Evolutionary conservation across 2,797 vertebrate genomes (phyloP).

Genomic region (Channa striata): DNA sequence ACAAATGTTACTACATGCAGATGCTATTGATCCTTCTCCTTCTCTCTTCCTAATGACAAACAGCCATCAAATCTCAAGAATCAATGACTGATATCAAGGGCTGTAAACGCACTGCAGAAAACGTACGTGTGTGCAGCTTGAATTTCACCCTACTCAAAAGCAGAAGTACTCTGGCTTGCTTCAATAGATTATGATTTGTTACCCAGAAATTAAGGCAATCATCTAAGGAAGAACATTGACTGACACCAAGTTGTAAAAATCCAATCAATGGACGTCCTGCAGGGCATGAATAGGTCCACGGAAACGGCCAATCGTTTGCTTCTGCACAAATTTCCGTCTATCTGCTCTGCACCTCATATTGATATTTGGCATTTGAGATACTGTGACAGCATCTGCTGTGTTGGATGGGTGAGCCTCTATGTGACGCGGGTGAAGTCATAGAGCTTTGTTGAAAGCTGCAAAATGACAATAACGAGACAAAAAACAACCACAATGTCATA

Average conservation of each 20-base stretch:
- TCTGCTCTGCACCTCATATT: conserved; percentile 31
- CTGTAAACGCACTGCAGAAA: neutral
- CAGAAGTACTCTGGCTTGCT: no score
- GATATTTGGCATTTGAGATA: conserved; percentile 60
- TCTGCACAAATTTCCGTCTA: conserved; percentile 30
- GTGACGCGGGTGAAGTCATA: no score
- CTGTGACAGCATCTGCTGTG: conserved; percentile 4
- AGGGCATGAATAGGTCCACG: conserved; percentile 30
- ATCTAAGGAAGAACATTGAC: neutral
- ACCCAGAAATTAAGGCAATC: no score
- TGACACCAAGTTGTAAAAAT: neutral
- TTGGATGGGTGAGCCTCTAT: no score
- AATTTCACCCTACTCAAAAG: no score
- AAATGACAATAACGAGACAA: no score
- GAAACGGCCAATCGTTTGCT: conserved; percentile 37
- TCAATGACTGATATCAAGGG: conserved; percentile 26
- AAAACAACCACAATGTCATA: no score
- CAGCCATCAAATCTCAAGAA: conserved; percentile 26
- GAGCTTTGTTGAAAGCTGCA: no score
- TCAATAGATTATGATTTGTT: no score
- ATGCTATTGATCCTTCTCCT: conserved; percentile 61
- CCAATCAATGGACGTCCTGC: conserved; percentile 20
- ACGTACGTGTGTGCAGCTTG: neutral
- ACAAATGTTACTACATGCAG: conserved; percentile 65
- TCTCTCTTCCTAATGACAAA: conserved; percentile 31